Evolutionary conservation across 2,797 vertebrate species (phyloP).

Genomic region (Falco biarmicus): DNA sequence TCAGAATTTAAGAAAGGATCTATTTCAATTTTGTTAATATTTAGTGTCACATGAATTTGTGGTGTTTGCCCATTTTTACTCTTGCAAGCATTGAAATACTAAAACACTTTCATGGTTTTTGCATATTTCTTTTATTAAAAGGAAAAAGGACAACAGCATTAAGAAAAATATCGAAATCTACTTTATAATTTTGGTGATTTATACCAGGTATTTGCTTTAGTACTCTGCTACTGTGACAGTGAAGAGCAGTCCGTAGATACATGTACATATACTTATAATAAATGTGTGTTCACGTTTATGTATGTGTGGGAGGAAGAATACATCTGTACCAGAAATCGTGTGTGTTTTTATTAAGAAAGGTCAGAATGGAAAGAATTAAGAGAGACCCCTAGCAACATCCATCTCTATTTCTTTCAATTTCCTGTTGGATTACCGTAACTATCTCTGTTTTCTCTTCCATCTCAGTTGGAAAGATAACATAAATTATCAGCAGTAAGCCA

Average conservation of each 20-base stretch:
- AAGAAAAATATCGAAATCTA: not conserved
- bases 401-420: slow-evolving; percentile 51
- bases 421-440: slow-evolving; percentile 44
- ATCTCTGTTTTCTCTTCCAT: slow-evolving; percentile 28
- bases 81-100: not conserved
- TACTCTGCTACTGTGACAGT: not conserved
- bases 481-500: not conserved
- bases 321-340: not conserved
- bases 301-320: not conserved
- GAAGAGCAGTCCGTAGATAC: not conserved
- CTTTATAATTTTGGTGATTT: not conserved
- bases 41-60: not conserved
- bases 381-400: not conserved
- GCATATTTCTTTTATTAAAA: not conserved
- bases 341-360: slow-evolving; percentile 28
- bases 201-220: not conserved
- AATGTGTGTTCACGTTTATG: not conserved
- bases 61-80: not conserved
- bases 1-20: not conserved
- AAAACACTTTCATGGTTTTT: not conserved
- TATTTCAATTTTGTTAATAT: not conserved
- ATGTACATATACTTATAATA: not conserved
- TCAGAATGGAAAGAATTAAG: slow-evolving; percentile 31
- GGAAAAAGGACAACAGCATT: not conserved
- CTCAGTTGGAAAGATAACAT: not conserved